Evolutionary conservation across 2,888 invertebrate species (phyloP).

Genomic region (Strigamia crassipes): DNA sequence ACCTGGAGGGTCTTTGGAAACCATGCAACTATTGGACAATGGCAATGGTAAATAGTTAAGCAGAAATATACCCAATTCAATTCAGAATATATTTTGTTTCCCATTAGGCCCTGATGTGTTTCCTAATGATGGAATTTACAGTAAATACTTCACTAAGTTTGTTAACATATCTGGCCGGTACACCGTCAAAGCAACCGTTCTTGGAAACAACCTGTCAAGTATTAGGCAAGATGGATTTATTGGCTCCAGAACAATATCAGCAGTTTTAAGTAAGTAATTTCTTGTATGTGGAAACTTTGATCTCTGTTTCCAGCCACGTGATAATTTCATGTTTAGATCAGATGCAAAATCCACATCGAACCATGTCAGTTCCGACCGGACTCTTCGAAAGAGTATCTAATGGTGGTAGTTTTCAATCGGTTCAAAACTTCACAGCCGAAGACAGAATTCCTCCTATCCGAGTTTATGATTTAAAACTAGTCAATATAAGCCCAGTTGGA

Average conservation of each 20-base stretch:
- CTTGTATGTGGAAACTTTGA: too few relatives aligned
- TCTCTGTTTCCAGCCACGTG: too few relatives aligned
- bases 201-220: not conserved
- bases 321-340: not conserved
- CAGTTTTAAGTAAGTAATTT: not conserved
- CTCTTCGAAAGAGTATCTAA: slow-evolving; percentile 16
- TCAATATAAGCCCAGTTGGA: not conserved
- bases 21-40: slow-evolving; percentile 33
- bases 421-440: not conserved
- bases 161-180: not conserved
- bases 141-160: not conserved
- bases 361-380: slow-evolving; percentile 2
- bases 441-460: slow-evolving; percentile 35
- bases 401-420: not conserved
- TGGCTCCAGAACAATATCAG: not conserved
- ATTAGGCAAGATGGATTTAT: not conserved
- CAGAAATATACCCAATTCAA: not conserved
- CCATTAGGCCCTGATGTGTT: not conserved
- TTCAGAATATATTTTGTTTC: not conserved
- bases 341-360: not conserved
- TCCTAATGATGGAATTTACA: slow-evolving; percentile 29
- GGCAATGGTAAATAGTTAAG: not conserved
- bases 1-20: not conserved
- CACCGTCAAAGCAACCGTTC: not conserved
- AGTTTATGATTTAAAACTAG: slow-evolving; percentile 35